A percentile compares a stretch with the other conserved stretches of the same genome.
Conservation (phyloP, 2,797 vertebrate genomes). For the Phylloscopus collybita region DNA sequence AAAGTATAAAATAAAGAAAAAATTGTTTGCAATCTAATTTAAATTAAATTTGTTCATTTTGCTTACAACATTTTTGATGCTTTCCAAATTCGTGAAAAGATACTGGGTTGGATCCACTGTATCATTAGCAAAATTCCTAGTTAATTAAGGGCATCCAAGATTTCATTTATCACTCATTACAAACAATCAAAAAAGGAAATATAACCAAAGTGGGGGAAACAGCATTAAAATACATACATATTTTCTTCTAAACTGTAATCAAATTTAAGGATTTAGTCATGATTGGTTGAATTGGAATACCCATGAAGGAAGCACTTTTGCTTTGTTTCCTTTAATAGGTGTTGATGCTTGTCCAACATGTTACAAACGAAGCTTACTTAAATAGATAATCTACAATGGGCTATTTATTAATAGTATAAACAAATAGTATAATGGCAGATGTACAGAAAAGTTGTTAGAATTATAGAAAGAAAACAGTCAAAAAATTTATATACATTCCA, state of each 20-base stretch:
- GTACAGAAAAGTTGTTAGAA: background rate
- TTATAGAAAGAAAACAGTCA: background rate
- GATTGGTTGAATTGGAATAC: background rate
- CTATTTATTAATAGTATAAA: background rate
- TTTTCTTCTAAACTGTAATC: background rate
- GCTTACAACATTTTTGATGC: background rate
- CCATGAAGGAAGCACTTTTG: background rate
- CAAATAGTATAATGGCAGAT: background rate
- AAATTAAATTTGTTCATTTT: background rate
- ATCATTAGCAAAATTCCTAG: background rate
- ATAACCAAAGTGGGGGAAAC: background rate
- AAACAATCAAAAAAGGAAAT: background rate
- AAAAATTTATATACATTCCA: background rate
- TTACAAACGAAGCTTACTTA: background rate
- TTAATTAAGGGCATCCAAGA: background rate
- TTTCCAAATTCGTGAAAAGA: background rate
- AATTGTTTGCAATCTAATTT: background rate
- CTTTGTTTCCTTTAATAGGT: background rate
- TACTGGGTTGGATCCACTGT: background rate
- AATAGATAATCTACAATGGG: background rate
- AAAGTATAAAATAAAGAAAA: background rate
- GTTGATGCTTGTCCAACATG: background rate
- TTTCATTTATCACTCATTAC: background rate
- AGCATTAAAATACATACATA: background rate
- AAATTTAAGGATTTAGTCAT: background rate